Conservation (phyloP, 92 coral and sea anemone genomes). For the Umimayanthus kanabou region DNA sequence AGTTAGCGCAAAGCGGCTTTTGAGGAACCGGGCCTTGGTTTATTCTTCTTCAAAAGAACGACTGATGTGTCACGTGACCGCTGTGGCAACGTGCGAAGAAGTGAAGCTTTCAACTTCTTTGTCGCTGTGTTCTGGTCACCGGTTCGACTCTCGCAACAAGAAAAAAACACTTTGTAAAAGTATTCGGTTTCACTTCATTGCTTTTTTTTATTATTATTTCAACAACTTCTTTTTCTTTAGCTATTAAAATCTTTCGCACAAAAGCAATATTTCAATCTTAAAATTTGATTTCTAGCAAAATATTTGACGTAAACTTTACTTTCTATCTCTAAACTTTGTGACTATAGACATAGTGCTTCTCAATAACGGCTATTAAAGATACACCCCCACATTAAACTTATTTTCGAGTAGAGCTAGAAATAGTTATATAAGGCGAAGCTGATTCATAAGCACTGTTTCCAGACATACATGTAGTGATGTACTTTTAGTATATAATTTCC, state of each 20-base stretch:
- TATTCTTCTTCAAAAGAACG: background rate
- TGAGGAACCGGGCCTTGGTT: too few relatives aligned
- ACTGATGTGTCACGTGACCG: background rate
- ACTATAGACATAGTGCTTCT: too few relatives aligned
- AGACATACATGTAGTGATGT: background rate
- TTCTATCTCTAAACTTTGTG: too few relatives aligned
- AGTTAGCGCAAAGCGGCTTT: too few relatives aligned
- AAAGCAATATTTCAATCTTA: background rate
- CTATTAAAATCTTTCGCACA: background rate
- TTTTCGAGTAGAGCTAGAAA: background rate
- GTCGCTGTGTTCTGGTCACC: background rate
- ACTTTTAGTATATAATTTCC: background rate
- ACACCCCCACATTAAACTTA: background rate
- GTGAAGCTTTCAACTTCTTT: background rate
- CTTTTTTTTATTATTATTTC: background rate
- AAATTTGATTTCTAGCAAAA: background rate
- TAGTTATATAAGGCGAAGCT: background rate
- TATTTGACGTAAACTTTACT: too few relatives aligned
- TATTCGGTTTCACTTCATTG: background rate
- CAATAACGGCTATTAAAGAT: background rate
- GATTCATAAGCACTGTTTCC: background rate
- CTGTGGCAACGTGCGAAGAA: slow-evolving; percentile 31
- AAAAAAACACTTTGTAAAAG: background rate
- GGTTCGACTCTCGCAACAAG: slow-evolving; percentile 26
- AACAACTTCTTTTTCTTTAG: slow-evolving; percentile 5